Percentiles rank a stretch among this genome's conserved stretches.
phyloP scores from a whole-genome alignment of 1,140 invertebrate genomes.

The Diploscapter pachys region DNA sequence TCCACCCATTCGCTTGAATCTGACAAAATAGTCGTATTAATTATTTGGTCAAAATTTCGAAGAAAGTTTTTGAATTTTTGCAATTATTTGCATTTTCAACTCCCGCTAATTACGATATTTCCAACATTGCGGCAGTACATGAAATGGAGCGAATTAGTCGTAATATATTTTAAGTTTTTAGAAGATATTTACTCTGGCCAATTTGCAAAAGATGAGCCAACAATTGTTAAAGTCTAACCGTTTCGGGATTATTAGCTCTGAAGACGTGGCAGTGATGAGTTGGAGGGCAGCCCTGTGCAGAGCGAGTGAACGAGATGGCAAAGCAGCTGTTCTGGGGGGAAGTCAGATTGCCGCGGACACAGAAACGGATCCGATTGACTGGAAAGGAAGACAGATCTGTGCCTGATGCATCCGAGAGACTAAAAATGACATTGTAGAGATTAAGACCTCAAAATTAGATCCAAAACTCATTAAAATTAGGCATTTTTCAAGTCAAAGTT shows the following conservation, averaged over 20 bases:
- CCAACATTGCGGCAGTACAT: no score
- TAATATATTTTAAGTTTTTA: background rate
- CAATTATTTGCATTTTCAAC: constrained; percentile 1
- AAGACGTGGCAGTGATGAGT: constrained; percentile 84
- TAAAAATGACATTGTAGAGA: constrained; percentile 17
- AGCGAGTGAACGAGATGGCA: constrained; percentile 92
- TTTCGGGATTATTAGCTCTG: constrained; percentile 89
- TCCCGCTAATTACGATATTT: no score
- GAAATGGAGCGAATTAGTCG: no score
- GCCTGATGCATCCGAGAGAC: constrained; percentile 20
- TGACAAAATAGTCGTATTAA: no score
- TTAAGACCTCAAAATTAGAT: background rate
- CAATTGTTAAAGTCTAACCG: constrained; percentile 71
- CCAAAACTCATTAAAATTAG: background rate
- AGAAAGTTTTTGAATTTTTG: constrained; percentile 5
- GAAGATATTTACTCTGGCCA: constrained; percentile 22
- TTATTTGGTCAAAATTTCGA: no score
- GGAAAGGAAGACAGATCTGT: constrained; percentile 68
- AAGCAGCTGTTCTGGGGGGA: constrained; percentile 83
- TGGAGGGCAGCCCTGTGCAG: constrained; percentile 55
- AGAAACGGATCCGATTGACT: constrained; percentile 88
- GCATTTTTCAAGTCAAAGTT: no score
- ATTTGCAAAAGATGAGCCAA: constrained; percentile 30
- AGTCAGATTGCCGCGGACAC: constrained; percentile 81
- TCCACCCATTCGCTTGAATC: no score